Evolutionary conservation across 2,797 vertebrate species (phyloP), one percentile per base, ranked within the genome.

Genomic region (Arctocebus calabarensis): DNA sequence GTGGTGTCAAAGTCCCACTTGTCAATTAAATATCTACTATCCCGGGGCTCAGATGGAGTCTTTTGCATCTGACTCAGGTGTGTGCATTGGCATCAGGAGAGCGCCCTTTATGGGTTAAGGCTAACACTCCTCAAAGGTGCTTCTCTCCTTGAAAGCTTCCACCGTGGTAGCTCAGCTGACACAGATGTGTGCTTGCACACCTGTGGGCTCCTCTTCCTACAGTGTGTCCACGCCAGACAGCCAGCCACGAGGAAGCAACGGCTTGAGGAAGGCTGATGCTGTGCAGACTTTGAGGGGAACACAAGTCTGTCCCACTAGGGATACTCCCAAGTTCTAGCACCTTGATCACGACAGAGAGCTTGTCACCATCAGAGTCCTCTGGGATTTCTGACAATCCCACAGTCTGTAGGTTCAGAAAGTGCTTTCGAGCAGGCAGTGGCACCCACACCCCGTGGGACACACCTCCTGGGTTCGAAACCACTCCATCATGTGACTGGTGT

Each of bases 401-500:
- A 5, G 8, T 37, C 77, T 23, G 3, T 0, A 0, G 0, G 79
- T 61, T 98, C 98, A 99, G 98, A 99, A 99, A 34, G 99, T 99
- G 98, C 99, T 99, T 98, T 99, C 99, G 0, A 99, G 98, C 87
- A 99, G 98, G 95, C 99, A 99, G 98, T 99, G 99, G 98, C 99
- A 99, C 0, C 99, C 99, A 0, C 99, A 99, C 94, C 99, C 99
- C 0, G 99, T 99, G 74, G 99, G 99, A 93, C 99, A 99, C 91
- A 99, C 99, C 94, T 99, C 99, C 98, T 99, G 99, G 2, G 98
- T 98, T 55, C 99, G 98, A 88, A 99, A 99, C 99, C 99, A 99
- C 97, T 99, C 99, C 99, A 99, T 99, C 99, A 99, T 99, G 98
- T 99, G 99, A 92, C 98, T 99, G 77, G 99, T 99, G 98, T 99